Base-by-base conservation (phyloP, 1,140 invertebrate genomes). In the Drosophila nikananu region DNA sequence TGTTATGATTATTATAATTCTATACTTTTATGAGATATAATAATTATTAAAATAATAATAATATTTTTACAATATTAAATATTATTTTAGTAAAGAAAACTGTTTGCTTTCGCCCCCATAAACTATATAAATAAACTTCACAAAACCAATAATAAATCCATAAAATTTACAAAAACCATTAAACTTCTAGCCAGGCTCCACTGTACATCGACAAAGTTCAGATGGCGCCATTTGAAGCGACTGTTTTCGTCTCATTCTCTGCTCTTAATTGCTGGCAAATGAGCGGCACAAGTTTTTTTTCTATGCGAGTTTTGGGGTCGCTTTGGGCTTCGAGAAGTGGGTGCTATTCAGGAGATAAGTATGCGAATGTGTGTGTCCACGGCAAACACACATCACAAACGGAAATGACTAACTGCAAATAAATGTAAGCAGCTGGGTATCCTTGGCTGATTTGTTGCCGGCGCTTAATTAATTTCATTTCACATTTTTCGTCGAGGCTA, bases 201-300 rank as follows among this genome's bases (percentile, higher is more conserved):
- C 67, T 68, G 63, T 71, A 37, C 30, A 44, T 41, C 37, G 25
- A 65, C 59, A 62, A 46, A 54, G 48, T 67, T 58, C 67, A 73
- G 62, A 60, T 77, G 79, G 80, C 77, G 76, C 81, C 81, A 83
- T 81, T 77, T 80, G 46, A 62, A 78, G 70, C 67, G 78, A 71
- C 42, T 77, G 71, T 57, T 41, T 60, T 65, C 39, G 48, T 68
- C 71, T 27, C 55, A 72, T 86, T 77, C 77, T 77, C 68, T 83
- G 72, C 80, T 67, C 84, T 89, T 89, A 87, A 87, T 87, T 87
- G 84, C 81, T 80, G 66, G 81, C 84, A 89, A 87, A 87, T 89
- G 86, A 87, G 84, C 77, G 81, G 55, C 67, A 72, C 23, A 55
- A 81, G 81, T 49, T 68, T 70, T 73, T 64, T 80, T 61, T 27